Evolutionary conservation across 2,113 vertebrate genomes (phyloP).

Genomic region (Nothobranchius furzeri): DNA sequence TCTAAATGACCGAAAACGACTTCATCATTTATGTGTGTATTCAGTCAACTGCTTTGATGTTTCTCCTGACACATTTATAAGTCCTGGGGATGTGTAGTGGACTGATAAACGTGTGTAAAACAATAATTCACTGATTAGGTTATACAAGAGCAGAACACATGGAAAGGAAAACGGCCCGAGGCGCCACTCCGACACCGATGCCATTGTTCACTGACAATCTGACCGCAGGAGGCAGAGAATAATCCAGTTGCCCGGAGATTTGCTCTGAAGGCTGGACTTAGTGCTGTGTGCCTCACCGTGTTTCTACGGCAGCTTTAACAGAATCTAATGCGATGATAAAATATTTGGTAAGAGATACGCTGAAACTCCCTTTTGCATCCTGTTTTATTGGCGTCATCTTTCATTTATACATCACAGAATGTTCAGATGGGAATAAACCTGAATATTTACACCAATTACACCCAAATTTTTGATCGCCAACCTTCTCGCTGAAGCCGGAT

Average conservation of each 20-base stretch:
- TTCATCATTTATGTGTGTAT: conserved; percentile 41
- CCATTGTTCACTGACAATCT: conserved; percentile 64
- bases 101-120: conserved; percentile 54
- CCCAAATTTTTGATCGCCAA: conserved; percentile 23
- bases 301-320: conserved; percentile 7
- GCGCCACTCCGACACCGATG: conserved; percentile 53
- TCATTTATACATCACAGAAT: conserved; percentile 22
- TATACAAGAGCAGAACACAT: conserved; percentile 46
- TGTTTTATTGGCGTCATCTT: conserved; percentile 20
- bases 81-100: conserved; percentile 46
- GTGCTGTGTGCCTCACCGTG: not conserved
- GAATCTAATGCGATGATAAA: not conserved
- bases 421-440: conserved; percentile 29
- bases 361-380: not conserved
- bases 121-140: conserved; percentile 68
- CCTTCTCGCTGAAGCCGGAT: conserved; percentile 18
- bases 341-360: not conserved
- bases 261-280: conserved; percentile 11
- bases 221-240: conserved; percentile 53
- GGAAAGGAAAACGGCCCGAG: conserved; percentile 63
- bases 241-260: conserved; percentile 15
- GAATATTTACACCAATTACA: conserved; percentile 45
- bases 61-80: conserved; percentile 69
- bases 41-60: conserved; percentile 56
- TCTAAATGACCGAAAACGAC: conserved; percentile 42